These are phyloP conservation scores for Ylistrum balloti DNA, from an alignment of 1,140 invertebrate species.

Conservation along the genomic window DNA sequence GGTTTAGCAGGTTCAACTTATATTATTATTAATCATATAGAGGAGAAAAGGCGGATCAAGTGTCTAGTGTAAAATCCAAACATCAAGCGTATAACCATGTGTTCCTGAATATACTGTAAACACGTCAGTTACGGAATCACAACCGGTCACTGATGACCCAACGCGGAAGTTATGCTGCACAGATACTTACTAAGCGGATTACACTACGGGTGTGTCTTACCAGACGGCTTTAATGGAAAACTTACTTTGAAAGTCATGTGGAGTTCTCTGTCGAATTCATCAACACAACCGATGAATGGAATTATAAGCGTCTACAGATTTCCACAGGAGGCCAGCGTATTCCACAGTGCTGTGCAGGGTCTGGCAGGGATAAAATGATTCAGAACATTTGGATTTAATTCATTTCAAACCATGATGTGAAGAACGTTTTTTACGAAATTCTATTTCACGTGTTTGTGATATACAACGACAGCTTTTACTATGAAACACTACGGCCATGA, in stretches of 20 bases:
- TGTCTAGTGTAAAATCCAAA: no score
- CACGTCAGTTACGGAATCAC: no score
- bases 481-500: not conserved
- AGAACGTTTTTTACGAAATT: not conserved
- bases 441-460: not conserved
- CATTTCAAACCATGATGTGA: not conserved
- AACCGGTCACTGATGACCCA: no score
- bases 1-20: no score
- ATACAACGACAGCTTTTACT: not conserved
- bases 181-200: not conserved
- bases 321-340: not conserved
- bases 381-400: slow-evolving; percentile 18
- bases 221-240: slow-evolving; percentile 15
- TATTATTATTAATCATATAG: no score
- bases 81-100: no score
- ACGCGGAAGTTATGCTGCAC: not conserved
- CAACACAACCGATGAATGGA: not conserved
- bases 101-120: no score
- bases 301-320: slow-evolving; percentile 1
- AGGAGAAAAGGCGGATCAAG: no score
- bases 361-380: not conserved
- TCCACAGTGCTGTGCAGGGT: not conserved
- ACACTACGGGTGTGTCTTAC: not conserved
- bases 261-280: not conserved
- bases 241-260: slow-evolving; percentile 6